Evolutionary conservation across 1,140 invertebrate species (phyloP).

Genomic region (Camponotus pennsylvanicus): DNA sequence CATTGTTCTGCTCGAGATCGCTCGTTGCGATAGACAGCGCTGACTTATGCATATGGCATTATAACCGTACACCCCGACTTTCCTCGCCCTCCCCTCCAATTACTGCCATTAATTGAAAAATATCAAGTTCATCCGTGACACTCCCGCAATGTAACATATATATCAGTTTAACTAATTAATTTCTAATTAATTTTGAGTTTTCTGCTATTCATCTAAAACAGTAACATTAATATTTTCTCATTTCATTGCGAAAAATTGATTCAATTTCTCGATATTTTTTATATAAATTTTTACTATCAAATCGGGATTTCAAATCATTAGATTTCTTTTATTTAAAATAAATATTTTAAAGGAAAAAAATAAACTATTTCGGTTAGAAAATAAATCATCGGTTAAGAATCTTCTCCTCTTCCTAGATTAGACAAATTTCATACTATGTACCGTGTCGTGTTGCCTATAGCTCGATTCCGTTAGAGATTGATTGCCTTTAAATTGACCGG

Average conservation of each 20-base stretch:
- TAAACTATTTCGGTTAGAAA: background rate
- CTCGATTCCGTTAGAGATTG: constrained; percentile 57
- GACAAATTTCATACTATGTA: constrained; percentile 6
- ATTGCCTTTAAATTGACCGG: constrained; percentile 46
- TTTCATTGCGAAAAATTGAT: background rate
- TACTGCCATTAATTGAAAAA: constrained; percentile 48
- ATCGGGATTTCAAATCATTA: background rate
- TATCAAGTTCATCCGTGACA: constrained; percentile 34
- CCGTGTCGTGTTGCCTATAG: background rate
- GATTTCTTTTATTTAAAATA: background rate
- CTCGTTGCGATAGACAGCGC: constrained; percentile 46
- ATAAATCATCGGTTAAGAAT: too few species aligned
- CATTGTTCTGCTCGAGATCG: constrained; percentile 58
- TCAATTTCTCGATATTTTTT: background rate
- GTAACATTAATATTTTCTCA: background rate
- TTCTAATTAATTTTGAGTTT: background rate
- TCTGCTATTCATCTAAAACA: background rate
- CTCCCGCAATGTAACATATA: background rate
- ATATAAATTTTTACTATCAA: background rate
- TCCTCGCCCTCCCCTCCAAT: constrained; percentile 39
- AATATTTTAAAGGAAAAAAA: background rate
- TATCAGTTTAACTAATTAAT: background rate
- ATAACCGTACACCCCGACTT: constrained; percentile 31
- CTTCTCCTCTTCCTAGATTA: constrained; percentile 5
- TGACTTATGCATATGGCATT: constrained; percentile 54